A percentile compares a stretch with the other conserved stretches of the same genome.
Evolutionary conservation across 2,113 vertebrate genomes (phyloP).

Genomic region (Regulus satrapa): DNA sequence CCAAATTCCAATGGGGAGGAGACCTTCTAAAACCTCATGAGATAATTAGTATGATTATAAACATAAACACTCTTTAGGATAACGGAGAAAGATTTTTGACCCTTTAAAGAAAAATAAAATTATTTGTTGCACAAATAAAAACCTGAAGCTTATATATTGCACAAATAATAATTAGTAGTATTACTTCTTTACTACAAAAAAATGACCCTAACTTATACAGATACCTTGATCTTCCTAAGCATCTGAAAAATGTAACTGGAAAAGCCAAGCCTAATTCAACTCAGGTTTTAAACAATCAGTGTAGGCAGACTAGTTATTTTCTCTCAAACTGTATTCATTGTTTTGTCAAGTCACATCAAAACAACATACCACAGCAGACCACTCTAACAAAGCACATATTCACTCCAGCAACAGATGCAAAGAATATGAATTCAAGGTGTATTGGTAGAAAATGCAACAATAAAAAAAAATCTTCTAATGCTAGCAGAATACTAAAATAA

Average conservation of each 20-base stretch:
- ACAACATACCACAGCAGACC: not conserved
- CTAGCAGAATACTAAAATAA: not conserved
- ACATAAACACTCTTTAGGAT: not conserved
- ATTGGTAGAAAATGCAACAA: not conserved
- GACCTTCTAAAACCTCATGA: not conserved
- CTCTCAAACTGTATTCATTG: not conserved
- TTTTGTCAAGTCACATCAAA: not conserved
- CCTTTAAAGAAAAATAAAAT: not conserved
- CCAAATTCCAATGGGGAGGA: not conserved
- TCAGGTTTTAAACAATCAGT: not conserved
- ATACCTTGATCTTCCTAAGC: not conserved
- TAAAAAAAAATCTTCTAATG: not conserved
- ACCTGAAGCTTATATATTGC: not conserved
- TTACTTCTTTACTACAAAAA: not conserved
- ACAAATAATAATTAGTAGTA: not conserved
- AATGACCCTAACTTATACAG: not conserved
- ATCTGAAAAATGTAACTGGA: not conserved
- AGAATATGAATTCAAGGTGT: not conserved
- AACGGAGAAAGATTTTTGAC: not conserved
- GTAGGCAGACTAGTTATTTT: not conserved
- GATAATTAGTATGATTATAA: not conserved
- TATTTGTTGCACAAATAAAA: not conserved
- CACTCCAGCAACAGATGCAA: not conserved
- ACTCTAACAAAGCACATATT: not conserved
- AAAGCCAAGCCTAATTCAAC: not conserved